Conservation (phyloP, 2,113 vertebrate species). For the Nyctibius bracteatus region DNA sequence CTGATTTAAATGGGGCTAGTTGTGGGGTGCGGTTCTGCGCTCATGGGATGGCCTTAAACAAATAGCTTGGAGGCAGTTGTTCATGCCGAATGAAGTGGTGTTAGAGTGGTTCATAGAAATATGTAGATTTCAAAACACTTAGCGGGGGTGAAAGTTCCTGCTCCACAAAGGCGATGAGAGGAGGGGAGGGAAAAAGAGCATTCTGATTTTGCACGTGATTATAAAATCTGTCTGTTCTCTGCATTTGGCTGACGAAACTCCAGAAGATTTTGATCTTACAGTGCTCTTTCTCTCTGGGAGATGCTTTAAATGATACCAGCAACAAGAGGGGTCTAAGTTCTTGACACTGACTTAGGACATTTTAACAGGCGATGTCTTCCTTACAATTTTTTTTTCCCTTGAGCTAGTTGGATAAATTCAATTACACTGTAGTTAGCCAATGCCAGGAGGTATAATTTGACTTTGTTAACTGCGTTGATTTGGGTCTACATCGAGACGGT, state of each 20-base stretch:
- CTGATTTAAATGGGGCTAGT: not conserved
- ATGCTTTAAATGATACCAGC: not conserved
- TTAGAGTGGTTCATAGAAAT: not conserved
- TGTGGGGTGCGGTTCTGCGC: not conserved
- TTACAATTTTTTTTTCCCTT: not conserved
- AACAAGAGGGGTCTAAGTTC: not conserved
- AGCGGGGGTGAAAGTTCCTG: not conserved
- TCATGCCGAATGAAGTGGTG: not conserved
- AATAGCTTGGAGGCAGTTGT: not conserved
- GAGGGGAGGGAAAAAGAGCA: not conserved
- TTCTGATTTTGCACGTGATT: not conserved
- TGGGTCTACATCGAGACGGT: not conserved
- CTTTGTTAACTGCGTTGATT: not conserved
- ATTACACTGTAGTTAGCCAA: not conserved
- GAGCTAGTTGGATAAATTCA: not conserved
- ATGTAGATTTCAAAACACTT: not conserved
- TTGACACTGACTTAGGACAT: accelerated
- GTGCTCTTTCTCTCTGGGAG: not conserved
- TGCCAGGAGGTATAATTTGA: not conserved
- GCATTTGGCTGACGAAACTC: not conserved
- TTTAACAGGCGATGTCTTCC: not conserved
- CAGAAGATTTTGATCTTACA: not conserved
- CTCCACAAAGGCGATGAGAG: not conserved
- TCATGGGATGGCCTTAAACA: not conserved
- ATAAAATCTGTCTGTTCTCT: not conserved